phyloP scores from a whole-genome alignment of 2,797 vertebrate genomes.

The Pseudochirops corinnae region DNA sequence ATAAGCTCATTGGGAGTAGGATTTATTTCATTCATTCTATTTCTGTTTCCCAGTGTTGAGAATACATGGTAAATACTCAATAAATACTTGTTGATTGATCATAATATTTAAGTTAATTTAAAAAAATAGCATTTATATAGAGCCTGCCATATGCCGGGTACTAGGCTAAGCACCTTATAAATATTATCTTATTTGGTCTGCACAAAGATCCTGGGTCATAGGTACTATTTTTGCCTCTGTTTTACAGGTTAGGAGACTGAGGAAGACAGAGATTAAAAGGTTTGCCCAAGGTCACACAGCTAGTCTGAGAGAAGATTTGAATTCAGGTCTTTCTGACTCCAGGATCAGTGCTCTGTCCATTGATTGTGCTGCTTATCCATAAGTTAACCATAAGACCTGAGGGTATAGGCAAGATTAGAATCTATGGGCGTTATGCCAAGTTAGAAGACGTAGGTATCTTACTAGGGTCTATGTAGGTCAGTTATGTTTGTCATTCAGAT shows the following conservation, averaged over 20 bases:
- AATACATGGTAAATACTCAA: not conserved
- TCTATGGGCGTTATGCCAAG: not conserved
- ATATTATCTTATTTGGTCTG: not conserved
- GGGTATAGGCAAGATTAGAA: not conserved
- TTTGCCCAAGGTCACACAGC: not conserved
- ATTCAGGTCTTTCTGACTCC: not conserved
- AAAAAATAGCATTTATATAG: not conserved
- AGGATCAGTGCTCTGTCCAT: not conserved
- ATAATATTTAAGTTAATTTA: not conserved
- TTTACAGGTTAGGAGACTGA: slow-evolving; percentile 9
- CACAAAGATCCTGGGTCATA: not conserved
- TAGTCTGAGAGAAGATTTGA: not conserved
- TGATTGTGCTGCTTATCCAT: not conserved
- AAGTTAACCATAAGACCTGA: not conserved
- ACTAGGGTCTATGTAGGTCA: not conserved
- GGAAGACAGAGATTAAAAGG: not conserved
- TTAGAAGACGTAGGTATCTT: not conserved
- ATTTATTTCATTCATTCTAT: not conserved
- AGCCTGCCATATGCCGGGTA: not conserved
- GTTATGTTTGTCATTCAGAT: not conserved
- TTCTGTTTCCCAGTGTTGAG: not conserved
- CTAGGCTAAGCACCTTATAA: not conserved
- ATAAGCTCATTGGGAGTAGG: not conserved
- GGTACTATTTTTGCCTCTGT: not conserved
- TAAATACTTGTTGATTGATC: not conserved